phyloP scores from a whole-genome alignment of 2,797 vertebrate genomes.

The Passerculus sandwichensis region DNA sequence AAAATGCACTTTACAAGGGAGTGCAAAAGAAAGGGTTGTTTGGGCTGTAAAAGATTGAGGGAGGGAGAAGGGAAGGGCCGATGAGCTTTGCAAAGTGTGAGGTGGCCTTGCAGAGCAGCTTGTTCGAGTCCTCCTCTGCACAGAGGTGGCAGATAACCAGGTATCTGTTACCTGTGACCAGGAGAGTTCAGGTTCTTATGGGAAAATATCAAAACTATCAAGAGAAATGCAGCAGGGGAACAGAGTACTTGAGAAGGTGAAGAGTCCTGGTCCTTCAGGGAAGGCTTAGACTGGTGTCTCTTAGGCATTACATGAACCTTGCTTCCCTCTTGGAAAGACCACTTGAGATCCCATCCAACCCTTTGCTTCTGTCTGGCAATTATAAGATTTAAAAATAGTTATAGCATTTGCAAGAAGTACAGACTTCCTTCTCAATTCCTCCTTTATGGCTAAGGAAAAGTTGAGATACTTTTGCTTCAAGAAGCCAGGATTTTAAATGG shows the following conservation, averaged over 20 bases:
- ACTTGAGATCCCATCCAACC: not conserved
- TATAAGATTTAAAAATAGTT: not conserved
- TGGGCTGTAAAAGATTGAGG: not conserved
- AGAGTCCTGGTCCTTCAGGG: not conserved
- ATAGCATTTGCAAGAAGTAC: not conserved
- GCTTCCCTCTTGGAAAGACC: not conserved
- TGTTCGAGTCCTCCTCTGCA: not conserved
- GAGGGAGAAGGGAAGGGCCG: not conserved
- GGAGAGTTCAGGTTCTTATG: not conserved
- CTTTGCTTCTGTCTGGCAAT: not conserved
- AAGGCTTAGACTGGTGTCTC: not conserved
- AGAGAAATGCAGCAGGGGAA: not conserved
- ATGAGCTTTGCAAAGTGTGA: not conserved
- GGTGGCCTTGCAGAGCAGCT: not conserved
- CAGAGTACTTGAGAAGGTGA: not conserved
- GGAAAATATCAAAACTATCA: not conserved
- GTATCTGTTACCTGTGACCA: not conserved
- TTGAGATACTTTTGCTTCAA: not conserved
- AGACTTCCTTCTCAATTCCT: not conserved
- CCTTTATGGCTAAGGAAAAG: not conserved
- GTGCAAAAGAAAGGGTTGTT: not conserved
- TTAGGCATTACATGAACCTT: not conserved
- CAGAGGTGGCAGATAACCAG: not conserved
- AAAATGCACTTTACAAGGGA: not conserved
- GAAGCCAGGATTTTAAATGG: not conserved